Conservation (phyloP, 2,797 vertebrate species). For the Arnoldichthys spilopterus region DNA sequence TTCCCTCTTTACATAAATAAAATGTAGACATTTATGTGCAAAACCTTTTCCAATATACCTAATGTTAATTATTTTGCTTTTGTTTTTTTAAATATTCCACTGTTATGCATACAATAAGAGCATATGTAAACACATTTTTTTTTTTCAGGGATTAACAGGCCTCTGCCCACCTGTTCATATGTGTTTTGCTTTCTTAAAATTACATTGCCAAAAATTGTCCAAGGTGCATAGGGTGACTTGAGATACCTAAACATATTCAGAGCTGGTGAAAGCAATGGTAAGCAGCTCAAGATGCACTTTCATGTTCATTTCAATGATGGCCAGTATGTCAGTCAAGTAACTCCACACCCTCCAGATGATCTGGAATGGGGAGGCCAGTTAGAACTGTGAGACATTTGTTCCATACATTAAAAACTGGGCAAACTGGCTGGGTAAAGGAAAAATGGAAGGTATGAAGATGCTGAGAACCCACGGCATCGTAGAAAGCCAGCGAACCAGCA, state of each 20-base stretch:
- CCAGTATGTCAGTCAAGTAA: slow-evolving; percentile 74
- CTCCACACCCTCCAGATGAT: slow-evolving; percentile 91
- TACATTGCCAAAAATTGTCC: not conserved
- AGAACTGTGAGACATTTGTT: slow-evolving; percentile 96
- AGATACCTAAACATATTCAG: not conserved
- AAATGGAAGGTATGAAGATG: slow-evolving; percentile 95
- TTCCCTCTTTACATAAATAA: slow-evolving; percentile 44
- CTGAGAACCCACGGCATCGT: slow-evolving; percentile 94
- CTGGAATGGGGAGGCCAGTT: slow-evolving; percentile 96
- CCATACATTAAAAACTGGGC: slow-evolving; percentile 97
- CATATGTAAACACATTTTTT: slow-evolving; percentile 9
- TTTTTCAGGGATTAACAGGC: slow-evolving; percentile 2
- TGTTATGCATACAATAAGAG: slow-evolving; percentile 8
- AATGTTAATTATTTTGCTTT: slow-evolving; percentile 22
- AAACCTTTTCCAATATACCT: slow-evolving; percentile 32
- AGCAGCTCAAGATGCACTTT: slow-evolving; percentile 1
- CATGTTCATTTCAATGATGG: not conserved
- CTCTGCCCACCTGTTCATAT: not conserved
- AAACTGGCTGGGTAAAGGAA: slow-evolving; percentile 91
- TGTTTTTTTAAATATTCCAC: slow-evolving; percentile 5
- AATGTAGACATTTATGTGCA: slow-evolving; percentile 36
- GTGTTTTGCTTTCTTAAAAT: slow-evolving; percentile 1
- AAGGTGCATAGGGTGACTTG: not conserved
- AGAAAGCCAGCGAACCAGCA: slow-evolving; percentile 92
- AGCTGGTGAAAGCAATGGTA: slow-evolving; percentile 20